These are phyloP conservation scores for Scaptomyza montana DNA, from an alignment of 1,140 invertebrate genomes.

Conservation along the genomic window DNA sequence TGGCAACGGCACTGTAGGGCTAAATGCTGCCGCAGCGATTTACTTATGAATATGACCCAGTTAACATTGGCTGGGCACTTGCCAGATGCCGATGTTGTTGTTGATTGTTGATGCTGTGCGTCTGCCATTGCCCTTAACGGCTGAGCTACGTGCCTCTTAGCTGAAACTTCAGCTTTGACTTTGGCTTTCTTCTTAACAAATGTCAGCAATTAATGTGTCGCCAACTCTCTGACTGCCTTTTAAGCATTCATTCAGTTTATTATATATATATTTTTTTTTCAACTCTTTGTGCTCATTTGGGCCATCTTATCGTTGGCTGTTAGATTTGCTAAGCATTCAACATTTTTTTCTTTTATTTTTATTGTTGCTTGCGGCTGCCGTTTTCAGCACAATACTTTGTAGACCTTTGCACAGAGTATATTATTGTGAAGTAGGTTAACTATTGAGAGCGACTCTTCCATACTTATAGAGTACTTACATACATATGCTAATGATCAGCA, in stretches of 20 bases:
- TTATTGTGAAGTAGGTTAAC: neutral
- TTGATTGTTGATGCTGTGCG: slow-evolving; percentile 45
- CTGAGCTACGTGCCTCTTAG: slow-evolving; percentile 43
- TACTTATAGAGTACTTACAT: neutral
- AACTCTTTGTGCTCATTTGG: slow-evolving; percentile 59
- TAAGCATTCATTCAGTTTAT: slow-evolving; percentile 42
- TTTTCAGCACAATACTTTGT: neutral
- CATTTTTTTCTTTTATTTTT: slow-evolving; percentile 36
- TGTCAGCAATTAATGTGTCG: slow-evolving; percentile 77
- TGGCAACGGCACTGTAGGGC: slow-evolving; percentile 24
- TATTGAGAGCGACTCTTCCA: neutral
- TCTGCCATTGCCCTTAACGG: slow-evolving; percentile 38
- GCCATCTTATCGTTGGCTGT: slow-evolving; percentile 52
- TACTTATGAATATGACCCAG: slow-evolving; percentile 82
- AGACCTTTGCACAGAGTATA: neutral
- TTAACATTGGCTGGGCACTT: slow-evolving; percentile 50
- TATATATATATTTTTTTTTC: neutral
- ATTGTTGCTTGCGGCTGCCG: slow-evolving; percentile 28
- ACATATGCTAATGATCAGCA: too few species aligned
- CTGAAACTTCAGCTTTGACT: slow-evolving; percentile 28
- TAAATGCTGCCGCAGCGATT: slow-evolving; percentile 45
- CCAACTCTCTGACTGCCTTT: slow-evolving; percentile 46
- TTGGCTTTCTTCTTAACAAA: slow-evolving; percentile 53
- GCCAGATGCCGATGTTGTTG: slow-evolving; percentile 27
- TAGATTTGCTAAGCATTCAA: slow-evolving; percentile 71